phyloP scores from a whole-genome alignment of 1,140 invertebrate genomes.

The Melipona quadrifasciata region DNA sequence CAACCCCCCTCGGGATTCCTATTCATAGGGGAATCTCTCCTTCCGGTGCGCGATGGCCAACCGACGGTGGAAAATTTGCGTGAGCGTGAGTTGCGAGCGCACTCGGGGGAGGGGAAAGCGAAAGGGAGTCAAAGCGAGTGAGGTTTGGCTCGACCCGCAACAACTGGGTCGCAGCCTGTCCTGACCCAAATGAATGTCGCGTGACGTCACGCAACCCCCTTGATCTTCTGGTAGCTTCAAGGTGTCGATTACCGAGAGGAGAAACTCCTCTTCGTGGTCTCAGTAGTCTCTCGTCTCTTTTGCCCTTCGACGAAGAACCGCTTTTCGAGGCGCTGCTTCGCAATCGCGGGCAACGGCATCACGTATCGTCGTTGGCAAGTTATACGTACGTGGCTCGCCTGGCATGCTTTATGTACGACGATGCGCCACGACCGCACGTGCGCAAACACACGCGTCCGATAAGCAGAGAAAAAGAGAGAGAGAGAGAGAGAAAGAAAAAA shows the following conservation, averaged over 20 bases:
- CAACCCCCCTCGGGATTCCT: neutral
- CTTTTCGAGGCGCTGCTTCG: neutral
- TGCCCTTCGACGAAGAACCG: neutral
- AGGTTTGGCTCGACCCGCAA: constrained; percentile 52
- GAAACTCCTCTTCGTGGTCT: neutral
- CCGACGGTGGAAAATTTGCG: constrained; percentile 33
- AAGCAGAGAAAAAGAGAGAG: too few species aligned
- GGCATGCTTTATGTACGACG: neutral
- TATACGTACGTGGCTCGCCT: neutral
- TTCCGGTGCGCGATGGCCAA: neutral
- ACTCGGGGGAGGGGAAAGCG: neutral
- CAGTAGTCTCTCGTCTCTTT: too few species aligned
- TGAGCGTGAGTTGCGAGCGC: constrained; percentile 24
- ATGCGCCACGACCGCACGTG: neutral
- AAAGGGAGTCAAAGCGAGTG: neutral
- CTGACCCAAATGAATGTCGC: constrained; percentile 77
- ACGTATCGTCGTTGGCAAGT: neutral
- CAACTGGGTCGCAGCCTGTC: constrained; percentile 77
- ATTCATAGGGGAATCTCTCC: neutral
- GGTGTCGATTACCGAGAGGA: neutral
- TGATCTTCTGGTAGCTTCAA: constrained; percentile 41
- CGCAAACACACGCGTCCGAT: neutral
- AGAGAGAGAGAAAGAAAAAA: too few species aligned
- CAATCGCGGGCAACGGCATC: neutral
- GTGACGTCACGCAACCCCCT: constrained; percentile 75